Percentiles rank a stretch among this genome's conserved stretches.
Conservation (phyloP, 1,140 invertebrate genomes). For the Zaprionus capensis region DNA sequence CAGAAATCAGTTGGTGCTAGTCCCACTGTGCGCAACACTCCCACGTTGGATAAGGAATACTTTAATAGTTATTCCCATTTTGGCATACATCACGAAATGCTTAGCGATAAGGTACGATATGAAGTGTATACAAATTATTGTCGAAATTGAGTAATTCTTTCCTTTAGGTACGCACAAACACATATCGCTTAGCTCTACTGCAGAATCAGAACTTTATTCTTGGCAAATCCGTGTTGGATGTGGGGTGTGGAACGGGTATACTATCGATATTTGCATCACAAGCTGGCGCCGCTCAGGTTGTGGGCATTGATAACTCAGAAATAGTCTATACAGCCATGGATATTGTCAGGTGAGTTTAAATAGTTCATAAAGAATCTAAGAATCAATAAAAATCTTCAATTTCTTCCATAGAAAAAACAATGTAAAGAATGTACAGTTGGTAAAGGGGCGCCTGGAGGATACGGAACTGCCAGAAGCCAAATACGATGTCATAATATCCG, state of each 20-base stretch:
- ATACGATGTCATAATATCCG: constrained; percentile 98
- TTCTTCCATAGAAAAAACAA: constrained; percentile 87
- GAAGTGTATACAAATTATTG: constrained; percentile 7
- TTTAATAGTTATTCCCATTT: constrained; percentile 99
- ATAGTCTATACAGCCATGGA: constrained; percentile 93
- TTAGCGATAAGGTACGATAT: constrained; percentile 87
- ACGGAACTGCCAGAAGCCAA: constrained; percentile 91
- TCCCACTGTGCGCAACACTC: constrained; percentile 55
- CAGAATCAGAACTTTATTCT: constrained; percentile 89
- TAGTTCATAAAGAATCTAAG: background rate
- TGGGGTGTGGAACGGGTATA: constrained; percentile 97
- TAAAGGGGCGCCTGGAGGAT: constrained; percentile 95
- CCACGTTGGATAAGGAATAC: constrained; percentile 90
- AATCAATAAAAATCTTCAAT: background rate
- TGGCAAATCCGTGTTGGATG: constrained; percentile 94
- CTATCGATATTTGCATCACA: constrained; percentile 97
- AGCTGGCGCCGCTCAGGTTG: constrained; percentile 95
- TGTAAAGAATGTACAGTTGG: constrained; percentile 87
- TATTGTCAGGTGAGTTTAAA: constrained; percentile 86
- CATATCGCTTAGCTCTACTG: constrained; percentile 96
- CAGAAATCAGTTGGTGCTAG: constrained; percentile 51
- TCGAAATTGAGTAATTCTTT: background rate
- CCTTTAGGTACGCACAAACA: constrained; percentile 92
- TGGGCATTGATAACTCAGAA: constrained; percentile 96
- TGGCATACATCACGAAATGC: constrained; percentile 98